Percentiles rank a stretch among this genome's conserved stretches.
phyloP scores from a whole-genome alignment of 2,113 vertebrate genomes.

The Sturnus vulgaris region DNA sequence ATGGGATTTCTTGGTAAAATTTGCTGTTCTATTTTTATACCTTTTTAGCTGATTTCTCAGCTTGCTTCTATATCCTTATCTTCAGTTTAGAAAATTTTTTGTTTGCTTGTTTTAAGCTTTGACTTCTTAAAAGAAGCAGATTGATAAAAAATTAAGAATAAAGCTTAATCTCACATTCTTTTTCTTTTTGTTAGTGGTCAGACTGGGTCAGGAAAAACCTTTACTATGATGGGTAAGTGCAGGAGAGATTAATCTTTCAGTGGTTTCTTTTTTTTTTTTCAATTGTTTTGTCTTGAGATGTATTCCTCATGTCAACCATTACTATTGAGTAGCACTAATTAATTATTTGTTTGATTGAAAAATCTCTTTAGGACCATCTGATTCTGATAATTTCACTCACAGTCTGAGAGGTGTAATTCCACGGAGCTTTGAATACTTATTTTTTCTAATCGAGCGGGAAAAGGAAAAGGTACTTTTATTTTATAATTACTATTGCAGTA shows the following conservation, averaged over 20 bases:
- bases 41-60: background rate
- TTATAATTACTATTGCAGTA: background rate
- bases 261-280: background rate
- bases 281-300: background rate
- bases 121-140: background rate
- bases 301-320: background rate
- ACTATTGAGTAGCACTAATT: background rate
- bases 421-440: conserved; percentile 94
- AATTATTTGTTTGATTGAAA: background rate
- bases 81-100: background rate
- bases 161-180: background rate
- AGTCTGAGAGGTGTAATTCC: conserved; percentile 92
- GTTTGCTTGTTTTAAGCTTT: background rate
- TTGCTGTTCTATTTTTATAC: background rate
- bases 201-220: conserved; percentile 96
- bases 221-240: conserved; percentile 94
- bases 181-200: conserved; percentile 81
- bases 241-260: background rate
- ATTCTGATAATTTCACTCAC: conserved; percentile 91
- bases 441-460: conserved; percentile 93
- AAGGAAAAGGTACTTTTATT: conserved; percentile 82
- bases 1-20: background rate
- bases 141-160: background rate
- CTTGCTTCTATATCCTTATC: background rate
- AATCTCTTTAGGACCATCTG: conserved; percentile 84